Evolutionary conservation across 2,113 vertebrate species (phyloP).

Genomic region (Glaucidium brasilianum): DNA sequence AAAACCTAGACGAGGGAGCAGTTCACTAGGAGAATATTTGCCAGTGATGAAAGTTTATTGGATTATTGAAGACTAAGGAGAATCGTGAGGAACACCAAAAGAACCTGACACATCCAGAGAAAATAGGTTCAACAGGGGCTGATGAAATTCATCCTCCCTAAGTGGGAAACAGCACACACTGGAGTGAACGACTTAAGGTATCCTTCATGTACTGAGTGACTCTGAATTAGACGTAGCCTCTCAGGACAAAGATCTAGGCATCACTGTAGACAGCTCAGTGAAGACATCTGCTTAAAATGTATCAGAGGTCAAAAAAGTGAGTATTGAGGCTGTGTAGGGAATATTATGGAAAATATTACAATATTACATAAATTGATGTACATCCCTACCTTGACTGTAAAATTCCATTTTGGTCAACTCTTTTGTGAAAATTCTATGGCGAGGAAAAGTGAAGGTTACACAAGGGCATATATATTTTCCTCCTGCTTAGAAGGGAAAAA

Average conservation of each 20-base stretch:
- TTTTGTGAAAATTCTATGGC: background rate
- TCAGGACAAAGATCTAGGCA: constrained; percentile 38
- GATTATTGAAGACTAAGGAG: background rate
- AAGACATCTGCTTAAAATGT: constrained; percentile 37
- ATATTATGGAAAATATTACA: constrained; percentile 46
- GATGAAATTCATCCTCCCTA: background rate
- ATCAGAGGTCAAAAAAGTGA: constrained; percentile 52
- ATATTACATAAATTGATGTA: constrained; percentile 18
- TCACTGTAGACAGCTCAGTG: constrained; percentile 1
- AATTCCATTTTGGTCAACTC: constrained; percentile 17
- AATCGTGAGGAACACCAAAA: background rate
- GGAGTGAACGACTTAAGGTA: background rate
- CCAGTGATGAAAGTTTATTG: background rate
- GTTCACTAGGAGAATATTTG: background rate
- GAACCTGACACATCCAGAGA: background rate
- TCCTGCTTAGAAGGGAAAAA: background rate
- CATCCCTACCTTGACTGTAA: background rate
- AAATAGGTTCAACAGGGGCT: background rate
- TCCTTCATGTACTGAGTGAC: background rate
- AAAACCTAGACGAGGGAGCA: background rate
- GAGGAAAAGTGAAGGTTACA: background rate
- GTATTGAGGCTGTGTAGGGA: constrained; percentile 21
- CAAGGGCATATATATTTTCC: background rate
- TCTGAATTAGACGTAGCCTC: constrained; percentile 8
- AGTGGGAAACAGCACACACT: background rate